phyloP scores from a whole-genome alignment of 2,113 vertebrate genomes.

The Castor canadensis region DNA sequence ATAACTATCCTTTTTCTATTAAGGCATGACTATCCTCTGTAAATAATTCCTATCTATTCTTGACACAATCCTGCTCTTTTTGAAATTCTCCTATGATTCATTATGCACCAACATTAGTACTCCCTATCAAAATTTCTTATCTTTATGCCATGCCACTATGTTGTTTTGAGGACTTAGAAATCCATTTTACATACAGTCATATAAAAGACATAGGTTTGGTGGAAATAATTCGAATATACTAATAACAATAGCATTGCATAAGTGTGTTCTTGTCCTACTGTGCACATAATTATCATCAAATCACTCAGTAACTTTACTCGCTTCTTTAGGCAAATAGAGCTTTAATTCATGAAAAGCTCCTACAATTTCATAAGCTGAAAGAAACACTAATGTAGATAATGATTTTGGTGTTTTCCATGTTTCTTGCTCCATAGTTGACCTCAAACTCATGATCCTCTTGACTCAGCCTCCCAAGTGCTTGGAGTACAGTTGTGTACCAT shows the following conservation, averaged over 20 bases:
- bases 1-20: neutral
- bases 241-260: neutral
- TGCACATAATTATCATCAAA: neutral
- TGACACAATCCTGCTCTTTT: neutral
- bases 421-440: too few species aligned
- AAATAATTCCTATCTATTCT: neutral
- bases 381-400: neutral
- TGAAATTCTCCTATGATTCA: neutral
- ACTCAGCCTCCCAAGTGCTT: too few species aligned
- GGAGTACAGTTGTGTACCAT: too few species aligned
- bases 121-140: neutral
- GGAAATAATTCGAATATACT: neutral
- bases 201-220: neutral
- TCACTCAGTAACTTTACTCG: neutral
- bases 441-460: too few species aligned
- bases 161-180: neutral
- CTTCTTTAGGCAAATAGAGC: neutral
- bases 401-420: too few species aligned
- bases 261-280: neutral
- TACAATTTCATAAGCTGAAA: neutral
- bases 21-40: neutral
- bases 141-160: neutral
- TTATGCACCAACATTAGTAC: neutral
- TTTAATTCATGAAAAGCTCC: neutral
- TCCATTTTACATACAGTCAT: neutral